phyloP scores from a whole-genome alignment of 2,113 vertebrate genomes.

The Pyrgilauda ruficollis region DNA sequence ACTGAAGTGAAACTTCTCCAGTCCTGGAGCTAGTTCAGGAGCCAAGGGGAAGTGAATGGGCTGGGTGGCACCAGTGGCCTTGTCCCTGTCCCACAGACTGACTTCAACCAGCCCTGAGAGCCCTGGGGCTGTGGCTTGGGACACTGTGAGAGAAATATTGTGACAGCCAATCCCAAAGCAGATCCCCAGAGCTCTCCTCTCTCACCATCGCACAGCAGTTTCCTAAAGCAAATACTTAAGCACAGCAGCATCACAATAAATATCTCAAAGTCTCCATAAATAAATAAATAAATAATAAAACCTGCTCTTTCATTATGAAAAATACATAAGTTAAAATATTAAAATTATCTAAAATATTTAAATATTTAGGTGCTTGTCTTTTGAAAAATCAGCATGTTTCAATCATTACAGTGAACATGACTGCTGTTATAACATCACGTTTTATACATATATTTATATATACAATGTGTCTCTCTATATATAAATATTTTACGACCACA shows the following conservation, averaged over 20 bases:
- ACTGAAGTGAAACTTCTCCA: neutral
- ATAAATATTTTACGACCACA: neutral
- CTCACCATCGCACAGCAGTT: neutral
- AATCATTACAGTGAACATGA: neutral
- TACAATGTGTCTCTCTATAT: neutral
- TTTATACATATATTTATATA: neutral
- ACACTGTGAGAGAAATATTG: neutral
- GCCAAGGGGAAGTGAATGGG: neutral
- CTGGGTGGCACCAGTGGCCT: neutral
- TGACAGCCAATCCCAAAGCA: neutral
- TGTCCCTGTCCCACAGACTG: fast-evolving
- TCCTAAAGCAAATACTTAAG: neutral
- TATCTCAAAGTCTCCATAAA: neutral
- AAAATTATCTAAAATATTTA: neutral
- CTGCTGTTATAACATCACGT: neutral
- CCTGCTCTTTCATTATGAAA: neutral
- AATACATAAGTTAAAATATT: neutral
- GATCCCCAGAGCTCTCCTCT: neutral
- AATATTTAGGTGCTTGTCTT: neutral
- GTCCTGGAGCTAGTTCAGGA: neutral
- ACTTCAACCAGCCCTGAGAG: neutral
- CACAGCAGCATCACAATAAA: neutral
- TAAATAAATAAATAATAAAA: neutral
- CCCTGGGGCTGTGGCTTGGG: neutral
- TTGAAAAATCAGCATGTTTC: neutral